phyloP scores from a whole-genome alignment of 1,140 invertebrate genomes.

The Sminthurides bifidus region DNA sequence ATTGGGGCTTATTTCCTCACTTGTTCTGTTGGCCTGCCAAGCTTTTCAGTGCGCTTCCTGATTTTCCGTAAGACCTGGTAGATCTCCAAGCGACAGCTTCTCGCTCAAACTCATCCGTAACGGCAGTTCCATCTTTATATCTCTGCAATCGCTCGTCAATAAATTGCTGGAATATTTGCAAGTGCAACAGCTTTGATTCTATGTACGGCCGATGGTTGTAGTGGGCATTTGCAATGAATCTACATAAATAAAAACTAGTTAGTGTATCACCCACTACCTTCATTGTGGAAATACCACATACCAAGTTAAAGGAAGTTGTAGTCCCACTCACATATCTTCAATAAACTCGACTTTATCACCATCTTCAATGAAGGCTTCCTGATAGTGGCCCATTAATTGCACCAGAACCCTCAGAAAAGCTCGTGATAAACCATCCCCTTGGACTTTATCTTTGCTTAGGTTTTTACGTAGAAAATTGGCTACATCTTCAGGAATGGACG shows the following conservation, averaged over 20 bases:
- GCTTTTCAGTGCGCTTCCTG: conserved; percentile 52
- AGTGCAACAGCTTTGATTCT: conserved; percentile 62
- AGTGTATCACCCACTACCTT: too few relatives aligned
- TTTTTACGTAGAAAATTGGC: conserved; percentile 46
- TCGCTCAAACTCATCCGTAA: conserved; percentile 88
- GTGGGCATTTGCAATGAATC: conserved; percentile 24
- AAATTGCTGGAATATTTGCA: conserved; percentile 94
- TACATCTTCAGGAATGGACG: conserved; percentile 53
- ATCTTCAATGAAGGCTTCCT: conserved; percentile 61
- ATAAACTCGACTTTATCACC: conserved; percentile 23
- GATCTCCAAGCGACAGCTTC: conserved; percentile 61
- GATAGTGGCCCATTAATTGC: conserved; percentile 81
- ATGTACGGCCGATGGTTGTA: conserved; percentile 21
- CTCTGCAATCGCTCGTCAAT: conserved; percentile 82
- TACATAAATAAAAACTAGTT: conserved; percentile 5
- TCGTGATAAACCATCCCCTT: conserved; percentile 79
- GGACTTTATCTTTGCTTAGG: conserved; percentile 35
- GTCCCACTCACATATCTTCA: conserved; percentile 15
- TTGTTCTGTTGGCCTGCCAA: conserved; percentile 53
- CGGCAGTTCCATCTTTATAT: conserved; percentile 74
- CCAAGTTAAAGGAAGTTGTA: neutral
- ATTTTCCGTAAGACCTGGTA: conserved; percentile 67
- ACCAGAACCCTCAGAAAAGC: conserved; percentile 82
- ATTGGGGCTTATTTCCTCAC: conserved; percentile 37
- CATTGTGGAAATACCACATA: conserved; percentile 2